These are phyloP conservation scores for Thaumatotibia leucotreta DNA, from an alignment of 1,140 invertebrate genomes.

Conservation along the genomic window DNA sequence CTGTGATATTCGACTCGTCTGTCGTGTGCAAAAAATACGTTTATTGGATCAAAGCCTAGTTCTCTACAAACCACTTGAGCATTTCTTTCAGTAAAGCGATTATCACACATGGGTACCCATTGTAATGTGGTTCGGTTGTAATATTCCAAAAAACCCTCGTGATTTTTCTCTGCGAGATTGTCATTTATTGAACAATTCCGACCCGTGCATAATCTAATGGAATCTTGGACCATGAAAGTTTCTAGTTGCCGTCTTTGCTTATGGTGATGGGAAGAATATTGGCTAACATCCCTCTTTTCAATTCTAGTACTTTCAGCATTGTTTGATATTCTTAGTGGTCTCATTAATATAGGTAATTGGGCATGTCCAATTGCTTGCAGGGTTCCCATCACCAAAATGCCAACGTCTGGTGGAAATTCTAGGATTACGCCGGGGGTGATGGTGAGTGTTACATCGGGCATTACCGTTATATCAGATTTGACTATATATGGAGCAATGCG, in stretches of 20 bases:
- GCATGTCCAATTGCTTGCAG: slow-evolving; percentile 89
- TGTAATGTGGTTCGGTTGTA: slow-evolving; percentile 96
- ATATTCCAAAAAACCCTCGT: slow-evolving; percentile 94
- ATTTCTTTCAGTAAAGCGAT: slow-evolving; percentile 94
- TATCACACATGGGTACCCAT: slow-evolving; percentile 98
- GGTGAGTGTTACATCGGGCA: slow-evolving; percentile 92
- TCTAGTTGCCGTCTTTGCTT: slow-evolving; percentile 73
- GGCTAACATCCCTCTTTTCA: slow-evolving; percentile 51
- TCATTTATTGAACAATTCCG: slow-evolving; percentile 80
- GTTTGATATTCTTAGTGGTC: slow-evolving; percentile 77
- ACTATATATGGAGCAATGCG: slow-evolving; percentile 88
- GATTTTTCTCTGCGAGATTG: slow-evolving; percentile 67
- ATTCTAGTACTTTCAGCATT: slow-evolving; percentile 67
- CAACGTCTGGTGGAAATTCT: slow-evolving; percentile 97
- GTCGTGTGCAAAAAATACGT: slow-evolving; percentile 90
- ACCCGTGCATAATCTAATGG: slow-evolving; percentile 85
- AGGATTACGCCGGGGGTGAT: slow-evolving; percentile 94
- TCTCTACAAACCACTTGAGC: slow-evolving; percentile 97
- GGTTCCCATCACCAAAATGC: slow-evolving; percentile 95
- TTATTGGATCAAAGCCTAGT: slow-evolving; percentile 92
- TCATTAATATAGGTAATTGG: slow-evolving; percentile 90
- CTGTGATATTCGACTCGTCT: slow-evolving; percentile 89
- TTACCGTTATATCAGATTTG: slow-evolving; percentile 95
- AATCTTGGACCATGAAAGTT: slow-evolving; percentile 75
- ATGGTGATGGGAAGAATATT: slow-evolving; percentile 47